Evolutionary conservation across 2,888 invertebrate species (phyloP), one percentile per base, ranked within the genome.

Genomic region (Notodonta dromedarius): DNA sequence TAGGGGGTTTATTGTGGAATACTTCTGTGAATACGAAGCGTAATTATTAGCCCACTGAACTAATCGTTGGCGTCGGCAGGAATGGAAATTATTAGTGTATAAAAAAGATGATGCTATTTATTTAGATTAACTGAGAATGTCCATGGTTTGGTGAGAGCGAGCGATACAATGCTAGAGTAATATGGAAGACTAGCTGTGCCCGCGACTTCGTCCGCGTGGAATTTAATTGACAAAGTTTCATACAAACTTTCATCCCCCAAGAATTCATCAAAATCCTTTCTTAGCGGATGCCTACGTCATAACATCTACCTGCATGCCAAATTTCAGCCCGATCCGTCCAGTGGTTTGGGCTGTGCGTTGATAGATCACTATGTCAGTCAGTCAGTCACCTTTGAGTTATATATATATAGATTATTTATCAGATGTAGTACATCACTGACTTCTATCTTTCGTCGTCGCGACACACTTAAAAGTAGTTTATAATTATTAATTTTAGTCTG

Each of bases 1-100:
- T 81, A 80, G 78, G 67, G 66, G 66, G 63, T 74, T 75, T 72
- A 73, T 72, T 71, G 69, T 78, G 73, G 74, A 78, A 73, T 82
- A 78, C 72, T 60, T 74, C 70, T 82, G 79, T 83, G 78, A 82
- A 79, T 82, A 80, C 63, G 74, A 72, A 67, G 64, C 68, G 64
- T 66, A 70, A 63, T 63, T 71, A 69, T 66, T 58, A 66, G 66
- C 63, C 65, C 66, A 69, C 62, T 70, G 58, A 62, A 62, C 53
- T 59, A 62, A 62, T 56, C 61, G 53, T 56, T 58, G 32, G 65
- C 60, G 65, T 67, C 64, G 61, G 63, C 62, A 63, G 61, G 60
- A 62, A 63, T 50, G 63, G 59, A 61, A 65, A 74, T 72, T 59
- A 63, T 61, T 61, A 66, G 57, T 63, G 42, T 67, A 14, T 59